A percentile compares a stretch with the other conserved stretches of the same genome.
Conservation (phyloP, 2,888 invertebrate genomes). For the Agapostemon virescens region DNA sequence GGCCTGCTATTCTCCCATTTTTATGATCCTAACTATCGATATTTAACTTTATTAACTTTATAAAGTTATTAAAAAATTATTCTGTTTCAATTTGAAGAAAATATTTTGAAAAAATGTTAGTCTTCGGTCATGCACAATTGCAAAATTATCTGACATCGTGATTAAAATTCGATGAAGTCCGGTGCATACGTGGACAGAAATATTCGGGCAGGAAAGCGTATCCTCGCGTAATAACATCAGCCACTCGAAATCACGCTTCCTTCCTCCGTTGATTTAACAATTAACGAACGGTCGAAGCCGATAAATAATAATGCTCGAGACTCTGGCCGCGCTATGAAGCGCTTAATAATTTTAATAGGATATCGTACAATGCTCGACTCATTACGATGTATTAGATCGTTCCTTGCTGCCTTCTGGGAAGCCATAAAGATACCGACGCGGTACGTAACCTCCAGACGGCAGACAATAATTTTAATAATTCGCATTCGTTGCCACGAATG, state of each 20-base stretch:
- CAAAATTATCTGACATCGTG: neutral
- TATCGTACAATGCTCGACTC: conserved; percentile 62
- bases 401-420: conserved; percentile 65
- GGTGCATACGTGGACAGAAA: neutral
- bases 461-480: conserved; percentile 71
- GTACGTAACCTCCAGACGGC: conserved; percentile 57
- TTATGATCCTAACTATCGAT: too few species aligned
- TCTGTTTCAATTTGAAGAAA: neutral
- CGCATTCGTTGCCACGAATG: conserved; percentile 64
- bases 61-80: too few species aligned
- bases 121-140: neutral
- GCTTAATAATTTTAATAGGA: conserved; percentile 65
- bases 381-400: conserved; percentile 67
- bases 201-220: neutral
- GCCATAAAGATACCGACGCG: conserved; percentile 64
- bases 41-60: too few species aligned
- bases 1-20: too few species aligned
- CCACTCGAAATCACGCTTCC: conserved; percentile 30
- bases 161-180: neutral
- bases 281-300: conserved; percentile 42
- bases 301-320: conserved; percentile 51
- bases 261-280: conserved; percentile 39
- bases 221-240: conserved; percentile 6
- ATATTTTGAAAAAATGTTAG: neutral
- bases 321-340: conserved; percentile 28